phyloP scores from a whole-genome alignment of 2,888 invertebrate species.

The Abrostola triplasia region DNA sequence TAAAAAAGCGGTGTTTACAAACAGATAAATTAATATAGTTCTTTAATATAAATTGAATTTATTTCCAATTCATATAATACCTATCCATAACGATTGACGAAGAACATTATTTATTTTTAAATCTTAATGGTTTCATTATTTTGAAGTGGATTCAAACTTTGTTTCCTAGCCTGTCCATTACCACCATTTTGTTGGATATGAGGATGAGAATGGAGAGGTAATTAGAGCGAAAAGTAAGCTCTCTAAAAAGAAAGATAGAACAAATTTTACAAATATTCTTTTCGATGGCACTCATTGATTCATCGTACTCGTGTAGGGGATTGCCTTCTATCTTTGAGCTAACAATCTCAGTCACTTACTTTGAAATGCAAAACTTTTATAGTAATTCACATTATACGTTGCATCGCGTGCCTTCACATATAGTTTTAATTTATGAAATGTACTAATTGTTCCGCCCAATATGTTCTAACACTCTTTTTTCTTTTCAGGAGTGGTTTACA shows the following conservation, averaged over 20 bases:
- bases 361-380: slow-evolving; percentile 8
- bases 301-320: slow-evolving; percentile 65
- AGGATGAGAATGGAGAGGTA: slow-evolving; percentile 18
- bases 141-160: too few relatives aligned
- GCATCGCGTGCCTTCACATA: slow-evolving; percentile 38
- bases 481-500: slow-evolving; percentile 82
- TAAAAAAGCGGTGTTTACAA: too few relatives aligned
- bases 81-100: too few relatives aligned
- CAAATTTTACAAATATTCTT: slow-evolving; percentile 10
- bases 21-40: too few relatives aligned
- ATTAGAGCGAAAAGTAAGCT: slow-evolving; percentile 25
- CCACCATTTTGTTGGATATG: too few relatives aligned
- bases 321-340: slow-evolving; percentile 68
- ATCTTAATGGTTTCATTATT: too few relatives aligned
- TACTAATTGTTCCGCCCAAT: background rate
- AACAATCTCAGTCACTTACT: slow-evolving; percentile 35
- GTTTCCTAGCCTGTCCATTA: too few relatives aligned
- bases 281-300: slow-evolving; percentile 58
- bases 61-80: too few relatives aligned
- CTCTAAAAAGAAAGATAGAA: slow-evolving; percentile 23
- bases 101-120: too few relatives aligned
- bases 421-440: background rate
- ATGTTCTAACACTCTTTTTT: slow-evolving; percentile 55
- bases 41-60: too few relatives aligned
- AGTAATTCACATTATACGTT: slow-evolving; percentile 25